A percentile compares a stretch with the other conserved stretches of the same genome.
phyloP scores from a whole-genome alignment of 2,113 vertebrate species.

The Stigmatopora nigra region DNA sequence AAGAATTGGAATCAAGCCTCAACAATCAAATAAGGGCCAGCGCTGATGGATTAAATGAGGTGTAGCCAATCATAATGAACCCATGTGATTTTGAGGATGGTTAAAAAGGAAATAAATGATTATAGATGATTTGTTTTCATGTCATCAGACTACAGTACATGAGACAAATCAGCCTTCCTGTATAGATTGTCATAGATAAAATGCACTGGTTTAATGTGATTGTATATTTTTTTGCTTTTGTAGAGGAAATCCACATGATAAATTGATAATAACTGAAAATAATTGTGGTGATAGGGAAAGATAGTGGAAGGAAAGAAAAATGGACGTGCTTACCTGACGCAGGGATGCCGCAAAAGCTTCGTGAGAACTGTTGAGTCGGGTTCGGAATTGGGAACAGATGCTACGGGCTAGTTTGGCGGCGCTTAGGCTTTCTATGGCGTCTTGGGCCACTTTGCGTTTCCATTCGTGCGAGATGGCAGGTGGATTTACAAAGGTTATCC shows the following conservation, averaged over 20 bases:
- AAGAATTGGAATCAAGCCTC: neutral
- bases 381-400: constrained; percentile 96
- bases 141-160: neutral
- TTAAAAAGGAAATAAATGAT: neutral
- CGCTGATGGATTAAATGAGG: neutral
- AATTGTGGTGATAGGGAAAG: neutral
- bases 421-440: constrained; percentile 95
- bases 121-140: neutral
- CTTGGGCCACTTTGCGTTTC: constrained; percentile 96
- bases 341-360: constrained; percentile 94
- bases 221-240: too few relatives aligned
- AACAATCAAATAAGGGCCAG: too few relatives aligned
- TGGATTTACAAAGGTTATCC: constrained; percentile 90
- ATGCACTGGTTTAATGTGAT: neutral
- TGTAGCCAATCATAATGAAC: neutral
- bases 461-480: constrained; percentile 86
- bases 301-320: neutral
- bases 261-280: too few relatives aligned
- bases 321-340: constrained; percentile 73
- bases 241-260: too few relatives aligned
- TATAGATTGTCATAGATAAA: neutral
- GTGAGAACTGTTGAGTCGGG: constrained; percentile 90
- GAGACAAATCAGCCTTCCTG: neutral
- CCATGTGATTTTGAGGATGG: neutral
- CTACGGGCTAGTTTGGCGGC: constrained; percentile 93